phyloP scores from a whole-genome alignment of 2,113 vertebrate species.

The Sinosuthora webbiana region DNA sequence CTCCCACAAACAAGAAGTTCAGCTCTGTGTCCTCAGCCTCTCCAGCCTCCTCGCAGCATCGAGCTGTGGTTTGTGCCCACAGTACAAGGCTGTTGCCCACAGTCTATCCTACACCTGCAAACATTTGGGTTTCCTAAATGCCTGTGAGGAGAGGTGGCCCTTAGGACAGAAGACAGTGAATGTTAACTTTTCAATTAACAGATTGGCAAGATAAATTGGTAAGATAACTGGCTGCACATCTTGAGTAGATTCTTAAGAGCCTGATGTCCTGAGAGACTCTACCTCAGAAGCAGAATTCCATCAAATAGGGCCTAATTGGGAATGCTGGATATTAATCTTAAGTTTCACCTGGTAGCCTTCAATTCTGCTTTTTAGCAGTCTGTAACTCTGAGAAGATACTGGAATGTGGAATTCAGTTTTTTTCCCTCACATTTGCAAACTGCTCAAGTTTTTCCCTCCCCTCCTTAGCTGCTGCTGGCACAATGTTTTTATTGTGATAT shows the following conservation, averaged over 20 bases:
- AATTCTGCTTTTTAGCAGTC: not conserved
- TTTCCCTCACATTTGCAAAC: not conserved
- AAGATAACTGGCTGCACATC: not conserved
- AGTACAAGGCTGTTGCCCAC: not conserved
- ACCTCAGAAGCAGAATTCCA: not conserved
- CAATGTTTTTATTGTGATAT: not conserved
- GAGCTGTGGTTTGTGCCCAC: not conserved
- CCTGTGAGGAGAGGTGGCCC: not conserved
- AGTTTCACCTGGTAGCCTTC: not conserved
- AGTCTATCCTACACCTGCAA: not conserved
- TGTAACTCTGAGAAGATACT: not conserved
- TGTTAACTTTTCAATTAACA: not conserved
- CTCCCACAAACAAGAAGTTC: not conserved
- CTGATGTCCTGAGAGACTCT: not conserved
- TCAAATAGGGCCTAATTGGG: not conserved
- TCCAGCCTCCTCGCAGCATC: not conserved
- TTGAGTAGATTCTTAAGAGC: not conserved
- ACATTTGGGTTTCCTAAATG: not conserved
- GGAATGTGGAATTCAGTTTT: not conserved
- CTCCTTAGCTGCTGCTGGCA: not conserved
- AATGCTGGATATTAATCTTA: not conserved
- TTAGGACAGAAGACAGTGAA: rapidly evolving
- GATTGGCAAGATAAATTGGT: not conserved
- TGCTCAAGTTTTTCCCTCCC: not conserved
- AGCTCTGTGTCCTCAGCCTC: not conserved